Conservation (phyloP, 2,888 invertebrate species). For the Leucania comma region DNA sequence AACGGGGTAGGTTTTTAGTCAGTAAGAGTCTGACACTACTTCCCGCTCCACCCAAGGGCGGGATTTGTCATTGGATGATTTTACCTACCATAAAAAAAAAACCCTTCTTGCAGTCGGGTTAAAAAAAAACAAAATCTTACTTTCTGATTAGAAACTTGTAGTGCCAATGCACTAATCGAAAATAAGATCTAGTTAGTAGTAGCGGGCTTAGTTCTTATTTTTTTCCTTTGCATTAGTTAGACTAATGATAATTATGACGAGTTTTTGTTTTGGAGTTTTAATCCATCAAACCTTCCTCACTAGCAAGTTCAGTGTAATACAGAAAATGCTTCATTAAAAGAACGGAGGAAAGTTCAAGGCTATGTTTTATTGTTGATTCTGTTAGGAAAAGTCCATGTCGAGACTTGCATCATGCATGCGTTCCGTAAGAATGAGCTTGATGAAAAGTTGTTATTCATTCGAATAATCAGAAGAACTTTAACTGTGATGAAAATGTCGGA, state of each 20-base stretch:
- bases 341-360: not conserved
- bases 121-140: too few relatives aligned
- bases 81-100: not conserved
- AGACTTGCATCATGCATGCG: not conserved
- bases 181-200: too few relatives aligned
- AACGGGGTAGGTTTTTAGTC: too few relatives aligned
- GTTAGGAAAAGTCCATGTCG: not conserved
- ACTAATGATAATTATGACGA: too few relatives aligned
- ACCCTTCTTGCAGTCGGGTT: too few relatives aligned
- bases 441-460: not conserved
- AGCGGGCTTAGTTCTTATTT: too few relatives aligned
- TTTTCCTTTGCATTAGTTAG: too few relatives aligned
- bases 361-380: not conserved
- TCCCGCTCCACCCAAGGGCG: too few relatives aligned
- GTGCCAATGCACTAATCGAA: too few relatives aligned
- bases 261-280: too few relatives aligned
- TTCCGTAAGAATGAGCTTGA: not conserved
- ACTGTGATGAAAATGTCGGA: not conserved
- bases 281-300: not conserved
- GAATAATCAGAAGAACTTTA: constrained; percentile 11
- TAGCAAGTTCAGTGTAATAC: not conserved
- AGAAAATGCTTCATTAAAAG: not conserved
- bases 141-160: not conserved
- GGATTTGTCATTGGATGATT: too few relatives aligned
- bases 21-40: too few relatives aligned